phyloP scores from a whole-genome alignment of 2,888 invertebrate genomes.

The Pherbina coryleti region DNA sequence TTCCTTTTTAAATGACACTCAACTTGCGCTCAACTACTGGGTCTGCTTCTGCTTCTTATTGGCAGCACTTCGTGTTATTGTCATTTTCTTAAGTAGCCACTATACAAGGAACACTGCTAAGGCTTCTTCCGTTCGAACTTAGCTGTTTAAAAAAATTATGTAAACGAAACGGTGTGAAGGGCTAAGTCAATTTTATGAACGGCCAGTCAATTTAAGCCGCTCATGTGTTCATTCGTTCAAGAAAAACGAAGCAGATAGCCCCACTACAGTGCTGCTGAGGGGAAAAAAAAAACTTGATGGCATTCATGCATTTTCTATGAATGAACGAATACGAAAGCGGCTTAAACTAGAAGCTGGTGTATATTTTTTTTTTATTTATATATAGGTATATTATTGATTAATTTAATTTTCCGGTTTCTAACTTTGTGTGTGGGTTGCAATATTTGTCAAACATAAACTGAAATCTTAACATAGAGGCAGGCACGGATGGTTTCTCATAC shows the following conservation, averaged over 20 bases:
- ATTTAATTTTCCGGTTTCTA: too few relatives aligned
- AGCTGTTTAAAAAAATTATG: not conserved
- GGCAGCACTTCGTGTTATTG: not conserved
- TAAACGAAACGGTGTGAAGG: not conserved
- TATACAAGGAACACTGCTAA: conserved; percentile 14
- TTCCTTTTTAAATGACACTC: not conserved
- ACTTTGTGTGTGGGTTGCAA: too few relatives aligned
- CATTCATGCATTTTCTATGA: not conserved
- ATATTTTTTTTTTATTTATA: too few relatives aligned
- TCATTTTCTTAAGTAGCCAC: not conserved
- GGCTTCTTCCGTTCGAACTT: not conserved
- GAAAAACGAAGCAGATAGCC: not conserved
- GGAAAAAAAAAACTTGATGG: not conserved
- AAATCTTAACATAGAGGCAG: too few relatives aligned
- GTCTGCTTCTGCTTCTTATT: not conserved
- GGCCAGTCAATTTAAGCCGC: not conserved
- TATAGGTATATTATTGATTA: too few relatives aligned
- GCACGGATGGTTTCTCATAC: too few relatives aligned
- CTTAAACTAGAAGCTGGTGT: not conserved
- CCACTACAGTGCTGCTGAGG: not conserved
- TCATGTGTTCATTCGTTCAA: not conserved
- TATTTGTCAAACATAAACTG: too few relatives aligned
- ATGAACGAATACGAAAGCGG: not conserved
- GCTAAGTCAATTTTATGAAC: not conserved
- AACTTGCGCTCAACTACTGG: not conserved